Percentiles rank a stretch among this genome's conserved stretches.
Conservation (phyloP, 1,140 invertebrate genomes). For the Gyrodactylus bullatarudis region DNA sequence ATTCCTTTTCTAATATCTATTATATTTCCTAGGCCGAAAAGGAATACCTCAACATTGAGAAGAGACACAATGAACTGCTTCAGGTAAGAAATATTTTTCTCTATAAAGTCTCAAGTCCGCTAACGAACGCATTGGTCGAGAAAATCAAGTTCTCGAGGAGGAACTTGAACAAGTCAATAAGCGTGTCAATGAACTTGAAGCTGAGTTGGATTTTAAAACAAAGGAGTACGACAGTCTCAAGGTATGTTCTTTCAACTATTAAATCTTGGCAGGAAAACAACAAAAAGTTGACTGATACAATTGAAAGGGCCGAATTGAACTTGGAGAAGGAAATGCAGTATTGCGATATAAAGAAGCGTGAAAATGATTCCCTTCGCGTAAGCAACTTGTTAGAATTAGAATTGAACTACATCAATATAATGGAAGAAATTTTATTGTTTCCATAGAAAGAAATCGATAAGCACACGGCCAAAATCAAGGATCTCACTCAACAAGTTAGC, state of each 20-base stretch:
- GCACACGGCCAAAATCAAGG: neutral
- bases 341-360: slow-evolving; percentile 2
- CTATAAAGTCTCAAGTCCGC: neutral
- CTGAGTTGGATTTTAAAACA: slow-evolving; percentile 6
- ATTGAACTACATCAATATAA: neutral
- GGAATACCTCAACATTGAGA: slow-evolving; percentile 4
- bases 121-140: slow-evolving; percentile 5
- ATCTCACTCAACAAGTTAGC: neutral
- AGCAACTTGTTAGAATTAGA: neutral
- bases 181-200: slow-evolving; percentile 3
- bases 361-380: neutral
- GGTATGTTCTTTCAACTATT: neutral
- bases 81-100: neutral
- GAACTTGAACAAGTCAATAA: slow-evolving; percentile 1
- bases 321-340: slow-evolving; percentile 6
- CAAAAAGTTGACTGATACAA: slow-evolving; percentile 5
- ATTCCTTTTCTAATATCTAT: neutral
- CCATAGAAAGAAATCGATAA: neutral
- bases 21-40: slow-evolving; percentile 5
- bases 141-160: slow-evolving; percentile 7
- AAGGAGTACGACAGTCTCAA: slow-evolving; percentile 4
- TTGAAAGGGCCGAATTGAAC: slow-evolving; percentile 1
- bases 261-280: slow-evolving; percentile 3
- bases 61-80: slow-evolving; percentile 4
- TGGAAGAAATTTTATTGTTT: neutral